Evolutionary conservation across 2,113 vertebrate species (phyloP).

Genomic region (Myotis brandtii): DNA sequence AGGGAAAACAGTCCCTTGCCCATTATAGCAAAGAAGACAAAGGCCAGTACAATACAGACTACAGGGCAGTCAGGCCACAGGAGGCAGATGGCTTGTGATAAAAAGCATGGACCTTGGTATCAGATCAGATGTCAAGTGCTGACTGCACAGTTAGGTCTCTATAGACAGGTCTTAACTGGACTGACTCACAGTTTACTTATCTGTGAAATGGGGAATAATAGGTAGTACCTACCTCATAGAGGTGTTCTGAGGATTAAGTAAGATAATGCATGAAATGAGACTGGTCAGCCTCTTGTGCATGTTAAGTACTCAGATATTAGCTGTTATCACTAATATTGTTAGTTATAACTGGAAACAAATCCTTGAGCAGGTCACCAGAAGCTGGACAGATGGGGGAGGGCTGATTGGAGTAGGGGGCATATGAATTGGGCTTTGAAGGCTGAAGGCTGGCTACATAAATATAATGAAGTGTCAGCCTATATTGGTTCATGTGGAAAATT

Average conservation of each 20-base stretch:
- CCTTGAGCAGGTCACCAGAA: slow-evolving; percentile 14
- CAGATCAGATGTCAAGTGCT: slow-evolving; percentile 1
- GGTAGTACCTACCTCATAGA: neutral
- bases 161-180: neutral
- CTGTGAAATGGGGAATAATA: slow-evolving; percentile 1
- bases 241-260: slow-evolving; percentile 34
- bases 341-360: slow-evolving; percentile 24
- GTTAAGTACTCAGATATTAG: slow-evolving; percentile 31
- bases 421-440: neutral
- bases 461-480: neutral
- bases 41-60: neutral
- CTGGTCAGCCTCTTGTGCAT: neutral
- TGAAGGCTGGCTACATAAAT: neutral
- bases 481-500: neutral
- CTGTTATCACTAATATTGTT: slow-evolving; percentile 25
- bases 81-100: slow-evolving; percentile 21
- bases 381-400: neutral
- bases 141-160: neutral
- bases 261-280: slow-evolving; percentile 12
- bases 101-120: slow-evolving; percentile 9
- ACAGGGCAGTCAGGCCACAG: neutral
- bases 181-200: slow-evolving; percentile 23
- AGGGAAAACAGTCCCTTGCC: neutral
- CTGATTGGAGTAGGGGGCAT: neutral
- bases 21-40: neutral